Conservation (phyloP, 2,797 vertebrate genomes). For the Monodelphis domestica region DNA sequence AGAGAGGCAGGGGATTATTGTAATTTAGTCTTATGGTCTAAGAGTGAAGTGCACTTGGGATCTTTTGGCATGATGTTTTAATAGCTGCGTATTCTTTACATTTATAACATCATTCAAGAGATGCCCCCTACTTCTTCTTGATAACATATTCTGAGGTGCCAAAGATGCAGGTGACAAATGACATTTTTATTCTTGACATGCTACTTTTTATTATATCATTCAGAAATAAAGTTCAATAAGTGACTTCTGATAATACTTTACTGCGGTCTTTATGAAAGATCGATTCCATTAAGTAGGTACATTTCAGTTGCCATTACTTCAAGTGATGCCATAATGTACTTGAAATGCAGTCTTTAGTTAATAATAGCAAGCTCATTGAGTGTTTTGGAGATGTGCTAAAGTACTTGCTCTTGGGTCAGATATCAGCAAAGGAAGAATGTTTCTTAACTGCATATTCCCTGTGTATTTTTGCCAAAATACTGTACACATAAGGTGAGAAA, state of each 20-base stretch:
- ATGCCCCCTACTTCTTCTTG: constrained; percentile 45
- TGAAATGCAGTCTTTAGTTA: constrained; percentile 78
- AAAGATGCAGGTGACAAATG: constrained; percentile 69
- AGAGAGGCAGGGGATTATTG: neutral
- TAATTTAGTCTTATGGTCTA: neutral
- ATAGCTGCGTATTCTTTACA: constrained; percentile 10
- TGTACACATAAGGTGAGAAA: neutral
- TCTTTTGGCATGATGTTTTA: constrained; percentile 25
- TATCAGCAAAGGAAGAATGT: constrained; percentile 57
- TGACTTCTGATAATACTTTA: constrained; percentile 81
- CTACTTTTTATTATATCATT: constrained; percentile 78
- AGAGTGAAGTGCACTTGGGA: neutral
- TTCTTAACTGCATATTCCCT: constrained; percentile 20
- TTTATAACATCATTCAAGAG: constrained; percentile 24
- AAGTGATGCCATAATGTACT: constrained; percentile 77
- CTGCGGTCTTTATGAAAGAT: constrained; percentile 73
- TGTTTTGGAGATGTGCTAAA: constrained; percentile 61
- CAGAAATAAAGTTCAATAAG: constrained; percentile 75
- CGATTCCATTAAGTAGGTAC: constrained; percentile 77
- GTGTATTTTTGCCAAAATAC: constrained; percentile 19
- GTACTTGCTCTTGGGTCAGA: constrained; percentile 60
- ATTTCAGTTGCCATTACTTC: constrained; percentile 81
- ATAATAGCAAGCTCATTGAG: constrained; percentile 72
- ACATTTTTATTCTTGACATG: constrained; percentile 73
- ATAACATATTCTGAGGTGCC: constrained; percentile 60